These are phyloP conservation scores for Blennius ocellaris DNA, from an alignment of 2,113 vertebrate species.

Conservation along the genomic window DNA sequence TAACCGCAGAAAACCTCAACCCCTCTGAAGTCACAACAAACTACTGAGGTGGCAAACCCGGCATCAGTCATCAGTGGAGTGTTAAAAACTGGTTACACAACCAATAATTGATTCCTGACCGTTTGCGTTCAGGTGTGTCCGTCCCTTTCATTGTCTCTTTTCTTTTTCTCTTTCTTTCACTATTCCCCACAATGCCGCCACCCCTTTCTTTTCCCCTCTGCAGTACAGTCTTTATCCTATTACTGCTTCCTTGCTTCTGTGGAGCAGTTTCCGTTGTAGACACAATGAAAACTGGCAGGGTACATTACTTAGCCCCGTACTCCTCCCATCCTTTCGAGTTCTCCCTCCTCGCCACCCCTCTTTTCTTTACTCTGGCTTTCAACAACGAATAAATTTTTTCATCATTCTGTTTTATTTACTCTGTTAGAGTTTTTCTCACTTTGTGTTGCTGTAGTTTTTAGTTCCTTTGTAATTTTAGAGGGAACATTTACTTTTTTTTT, in stretches of 20 bases:
- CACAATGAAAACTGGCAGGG: conserved; percentile 79
- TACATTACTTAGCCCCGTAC: conserved; percentile 66
- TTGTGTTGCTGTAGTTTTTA: conserved; percentile 16
- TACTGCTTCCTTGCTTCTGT: conserved; percentile 66
- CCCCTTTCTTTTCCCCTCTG: conserved; percentile 35
- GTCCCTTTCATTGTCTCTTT: background rate
- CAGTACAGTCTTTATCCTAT: conserved; percentile 77
- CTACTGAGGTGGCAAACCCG: conserved; percentile 21
- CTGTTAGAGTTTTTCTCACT: conserved; percentile 6
- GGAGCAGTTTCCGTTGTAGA: conserved; percentile 62
- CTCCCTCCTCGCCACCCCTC: conserved; percentile 26
- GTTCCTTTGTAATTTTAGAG: conserved; percentile 6
- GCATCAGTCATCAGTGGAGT: conserved; percentile 21
- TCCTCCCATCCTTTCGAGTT: conserved; percentile 47
- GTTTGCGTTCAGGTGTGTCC: conserved; percentile 27
- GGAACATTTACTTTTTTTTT: conserved; percentile 1
- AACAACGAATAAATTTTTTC: conserved; percentile 52
- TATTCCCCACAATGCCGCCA: background rate
- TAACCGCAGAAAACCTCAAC: background rate
- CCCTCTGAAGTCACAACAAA: conserved; percentile 12
- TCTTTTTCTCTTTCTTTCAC: conserved; percentile 2
- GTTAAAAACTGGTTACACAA: conserved; percentile 37
- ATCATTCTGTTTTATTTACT: conserved; percentile 28
- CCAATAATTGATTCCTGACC: conserved; percentile 43
- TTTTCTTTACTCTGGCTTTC: conserved; percentile 38